These are phyloP conservation scores for Momotus momota DNA, from an alignment of 2,797 vertebrate species.

Conservation along the genomic window DNA sequence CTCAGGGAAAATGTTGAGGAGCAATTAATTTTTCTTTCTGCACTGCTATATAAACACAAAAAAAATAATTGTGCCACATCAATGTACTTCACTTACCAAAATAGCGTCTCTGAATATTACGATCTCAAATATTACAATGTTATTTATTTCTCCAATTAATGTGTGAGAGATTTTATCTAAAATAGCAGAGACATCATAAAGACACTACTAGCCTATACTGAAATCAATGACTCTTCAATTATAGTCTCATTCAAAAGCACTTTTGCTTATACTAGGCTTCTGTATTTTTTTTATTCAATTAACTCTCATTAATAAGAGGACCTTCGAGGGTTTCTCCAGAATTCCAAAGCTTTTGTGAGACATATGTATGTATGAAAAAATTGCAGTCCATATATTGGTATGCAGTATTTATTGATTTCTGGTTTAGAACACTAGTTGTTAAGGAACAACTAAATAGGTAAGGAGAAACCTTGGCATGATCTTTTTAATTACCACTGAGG, in stretches of 20 bases:
- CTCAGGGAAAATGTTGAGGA: not conserved
- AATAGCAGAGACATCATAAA: constrained; percentile 33
- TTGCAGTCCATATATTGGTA: not conserved
- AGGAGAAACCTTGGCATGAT: not conserved
- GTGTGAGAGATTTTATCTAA: constrained; percentile 21
- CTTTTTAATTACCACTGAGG: not conserved
- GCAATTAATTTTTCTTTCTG: not conserved
- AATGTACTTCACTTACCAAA: constrained; percentile 34
- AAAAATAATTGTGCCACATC: not conserved
- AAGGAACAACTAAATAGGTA: not conserved
- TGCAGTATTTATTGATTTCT: not conserved
- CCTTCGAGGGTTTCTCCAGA: constrained; percentile 28
- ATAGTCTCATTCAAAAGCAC: not conserved
- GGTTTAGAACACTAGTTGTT: not conserved
- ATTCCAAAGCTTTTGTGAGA: constrained; percentile 19
- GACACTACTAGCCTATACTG: not conserved
- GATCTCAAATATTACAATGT: constrained; percentile 32
- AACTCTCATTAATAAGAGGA: not conserved
- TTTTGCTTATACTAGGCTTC: not conserved
- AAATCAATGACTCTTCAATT: constrained; percentile 26
- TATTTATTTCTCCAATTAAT: constrained; percentile 41
- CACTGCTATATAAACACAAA: not conserved
- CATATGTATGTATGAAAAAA: not conserved
- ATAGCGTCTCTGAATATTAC: constrained; percentile 36
- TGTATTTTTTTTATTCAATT: not conserved